These are phyloP conservation scores for Thripadectes ignobilis DNA, from an alignment of 2,797 vertebrate genomes.

Conservation along the genomic window DNA sequence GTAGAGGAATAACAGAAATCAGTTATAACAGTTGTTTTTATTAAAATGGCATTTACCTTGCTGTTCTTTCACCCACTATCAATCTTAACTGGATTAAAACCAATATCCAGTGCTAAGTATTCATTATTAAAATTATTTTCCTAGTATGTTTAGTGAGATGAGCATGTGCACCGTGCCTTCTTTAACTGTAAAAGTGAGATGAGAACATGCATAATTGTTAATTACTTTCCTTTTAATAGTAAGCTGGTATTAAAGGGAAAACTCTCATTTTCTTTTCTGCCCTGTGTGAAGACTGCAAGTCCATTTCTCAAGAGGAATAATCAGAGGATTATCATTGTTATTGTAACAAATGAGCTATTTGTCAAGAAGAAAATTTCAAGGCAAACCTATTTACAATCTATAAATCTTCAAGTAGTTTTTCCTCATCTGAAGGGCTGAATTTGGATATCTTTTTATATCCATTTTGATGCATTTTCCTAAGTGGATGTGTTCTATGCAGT, in stretches of 20 bases:
- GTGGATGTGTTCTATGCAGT: not conserved
- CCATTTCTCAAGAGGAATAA: not conserved
- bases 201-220: not conserved
- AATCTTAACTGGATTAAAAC: conserved; percentile 24
- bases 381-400: not conserved
- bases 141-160: not conserved
- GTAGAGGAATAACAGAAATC: not conserved
- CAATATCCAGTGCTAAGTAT: not conserved
- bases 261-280: not conserved
- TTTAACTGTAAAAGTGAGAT: not conserved
- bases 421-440: not conserved
- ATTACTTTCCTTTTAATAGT: not conserved
- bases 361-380: not conserved
- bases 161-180: not conserved
- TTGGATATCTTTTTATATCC: not conserved
- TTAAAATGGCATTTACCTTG: conserved; percentile 25
- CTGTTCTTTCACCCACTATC: not conserved
- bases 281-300: not conserved
- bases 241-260: not conserved
- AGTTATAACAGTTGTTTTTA: not conserved
- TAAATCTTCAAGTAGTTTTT: not conserved
- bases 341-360: not conserved
- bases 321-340: too few species aligned
- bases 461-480: not conserved
- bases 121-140: conserved; percentile 4